Base-by-base conservation (phyloP, 1,140 invertebrate species). In the Matsumurasca onukii region DNA sequence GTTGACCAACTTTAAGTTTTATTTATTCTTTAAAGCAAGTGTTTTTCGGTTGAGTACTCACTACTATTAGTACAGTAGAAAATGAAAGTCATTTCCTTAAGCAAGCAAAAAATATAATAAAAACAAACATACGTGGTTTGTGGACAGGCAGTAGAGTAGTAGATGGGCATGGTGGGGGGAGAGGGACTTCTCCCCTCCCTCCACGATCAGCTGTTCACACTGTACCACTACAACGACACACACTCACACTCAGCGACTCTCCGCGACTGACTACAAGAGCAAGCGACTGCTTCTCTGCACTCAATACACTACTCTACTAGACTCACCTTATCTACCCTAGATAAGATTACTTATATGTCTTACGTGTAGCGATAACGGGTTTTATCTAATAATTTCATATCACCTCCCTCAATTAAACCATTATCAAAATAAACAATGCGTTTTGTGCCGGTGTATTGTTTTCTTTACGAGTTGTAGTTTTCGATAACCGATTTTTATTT, bases 341-440 rank as follows among this genome's bases (percentile, higher is more conserved):
- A 59, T 59, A 59, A 59, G 55, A 59, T 59, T 59, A 59, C 55
- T 59, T 59, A 59, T 59, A 59, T 59, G 55, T 59, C 55, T 59
- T 59, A 59, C 55, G 55, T 59, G 55, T 25, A 27, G 55, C 30
- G 55, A 59, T 59, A 59, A 59, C 55, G 55, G 55, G 55, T 59
- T 59, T 59, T 59, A 59, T 59, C 55, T 59, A 59, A 59, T 59
- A 59, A 59, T 59, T 59, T 59, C 55, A 59, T 59, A 59, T 59
- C 55, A 59, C 55, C 55, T 59, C 55, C 55, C 55, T 59, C 55
- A 59, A 59, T 59, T 59, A 59, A 59, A 59, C 55, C 55, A 59
- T 59, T 59, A 59, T 59, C 55, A 59, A 59, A 59, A 59, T 59
- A 59, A 59, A 59, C 55, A 59, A 59, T 59, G 55, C 55, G 55